These are phyloP conservation scores for Tenthredo amoena DNA, from an alignment of 2,888 invertebrate genomes.

Conservation along the genomic window DNA sequence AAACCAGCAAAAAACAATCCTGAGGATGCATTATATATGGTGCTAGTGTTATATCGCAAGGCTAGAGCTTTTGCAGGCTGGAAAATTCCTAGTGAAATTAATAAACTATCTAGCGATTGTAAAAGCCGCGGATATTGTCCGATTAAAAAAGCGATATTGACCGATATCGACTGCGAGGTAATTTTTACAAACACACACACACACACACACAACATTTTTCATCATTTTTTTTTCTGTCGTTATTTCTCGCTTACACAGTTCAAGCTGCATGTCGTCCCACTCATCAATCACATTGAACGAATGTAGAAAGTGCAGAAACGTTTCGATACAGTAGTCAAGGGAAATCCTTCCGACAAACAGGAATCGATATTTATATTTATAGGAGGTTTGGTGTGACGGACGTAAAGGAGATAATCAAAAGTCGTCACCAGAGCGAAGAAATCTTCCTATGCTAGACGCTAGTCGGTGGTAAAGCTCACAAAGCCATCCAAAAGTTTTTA, in stretches of 20 bases:
- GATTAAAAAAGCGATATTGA: not conserved
- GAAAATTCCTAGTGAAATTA: not conserved
- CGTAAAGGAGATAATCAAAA: slow-evolving; percentile 20
- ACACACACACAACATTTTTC: no score
- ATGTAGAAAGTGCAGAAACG: no score
- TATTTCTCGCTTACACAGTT: slow-evolving; percentile 25
- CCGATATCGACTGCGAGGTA: not conserved
- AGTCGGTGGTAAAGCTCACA: not conserved
- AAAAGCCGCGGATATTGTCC: not conserved
- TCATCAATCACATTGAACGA: slow-evolving; percentile 9
- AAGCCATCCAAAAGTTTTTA: slow-evolving; percentile 20
- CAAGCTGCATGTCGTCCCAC: slow-evolving; percentile 7
- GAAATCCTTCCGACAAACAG: not conserved
- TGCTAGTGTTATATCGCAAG: not conserved
- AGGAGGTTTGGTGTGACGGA: slow-evolving; percentile 2
- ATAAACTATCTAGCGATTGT: not conserved
- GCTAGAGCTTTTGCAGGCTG: not conserved
- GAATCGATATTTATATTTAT: slow-evolving; percentile 24
- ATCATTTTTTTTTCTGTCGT: not conserved
- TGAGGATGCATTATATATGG: not conserved
- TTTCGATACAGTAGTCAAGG: not conserved
- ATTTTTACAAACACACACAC: not conserved
- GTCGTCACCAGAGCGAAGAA: slow-evolving; percentile 20
- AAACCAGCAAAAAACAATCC: not conserved
- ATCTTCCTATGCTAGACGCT: not conserved